Base-by-base conservation (phyloP, 2,797 vertebrate genomes). In the Microtus californicus region DNA sequence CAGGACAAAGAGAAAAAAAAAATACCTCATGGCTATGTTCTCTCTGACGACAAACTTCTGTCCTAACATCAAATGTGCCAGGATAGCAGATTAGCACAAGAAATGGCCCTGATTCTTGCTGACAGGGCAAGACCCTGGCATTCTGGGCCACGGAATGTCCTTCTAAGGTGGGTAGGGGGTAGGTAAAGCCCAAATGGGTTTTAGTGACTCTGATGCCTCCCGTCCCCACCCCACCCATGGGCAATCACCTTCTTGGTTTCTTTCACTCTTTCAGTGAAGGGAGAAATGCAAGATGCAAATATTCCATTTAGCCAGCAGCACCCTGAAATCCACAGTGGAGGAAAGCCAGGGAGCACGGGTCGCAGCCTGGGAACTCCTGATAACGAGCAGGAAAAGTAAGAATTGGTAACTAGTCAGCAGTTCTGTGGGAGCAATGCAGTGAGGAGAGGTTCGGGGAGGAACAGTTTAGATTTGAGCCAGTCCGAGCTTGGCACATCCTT, bases 21-120 rank as follows among this genome's bases (percentile, higher is more conserved):
- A 98, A 97, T 98, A 98, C 98, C 98, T 98, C 98, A 98, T 95
- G 92, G 97, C 97, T 97, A 96, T n/a, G 19, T 98, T 95, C 96
- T 98, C 97, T 98, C 96, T 34, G 13, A 95, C 5, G 43, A 94
- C 27, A 97, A 96, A 82, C 81, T 87, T 94, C 96, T 89, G 93
- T 96, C 95, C 97, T 94, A 77, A 31, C 6, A 78, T 45, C 81
- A 80, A 54, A 94, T 86, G 91, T 97, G 95, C 89, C 95, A 93
- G 97, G 77, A 85, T 54, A 93, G 94, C 82, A 0, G 78, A 86
- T 86, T 96, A 97, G 96, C 96, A 78, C 94, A 56, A 95, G 92
- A 76, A 83, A 10, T 78, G 80, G 29, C 77, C 85, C 88, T 91
- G 5, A 83, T 89, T 96, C 95, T 15, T 73, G 95, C 87, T 65